Percentiles rank a stretch among this genome's conserved stretches.
Conservation (phyloP, 1,140 invertebrate species). For the Harpegnathos saltator region DNA sequence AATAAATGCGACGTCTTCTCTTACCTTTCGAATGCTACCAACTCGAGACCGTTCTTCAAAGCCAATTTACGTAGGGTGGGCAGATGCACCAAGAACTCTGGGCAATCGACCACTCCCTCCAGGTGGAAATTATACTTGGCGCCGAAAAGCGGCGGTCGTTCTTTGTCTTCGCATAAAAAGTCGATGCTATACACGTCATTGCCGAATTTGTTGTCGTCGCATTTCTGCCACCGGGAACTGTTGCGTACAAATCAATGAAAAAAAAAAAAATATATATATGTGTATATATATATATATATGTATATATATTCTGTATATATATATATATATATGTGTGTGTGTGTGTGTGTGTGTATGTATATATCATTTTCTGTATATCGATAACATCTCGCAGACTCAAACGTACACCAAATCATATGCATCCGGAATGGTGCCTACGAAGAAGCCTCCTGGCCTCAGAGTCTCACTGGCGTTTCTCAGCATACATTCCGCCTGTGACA, state of each 20-base stretch:
- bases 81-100: constrained; percentile 99
- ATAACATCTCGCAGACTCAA: constrained; percentile 12
- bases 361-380: background rate
- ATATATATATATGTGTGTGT: background rate
- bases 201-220: constrained; percentile 90
- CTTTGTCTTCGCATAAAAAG: constrained; percentile 90
- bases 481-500: constrained; percentile 96
- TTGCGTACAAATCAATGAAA: constrained; percentile 16
- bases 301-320: too few relatives aligned
- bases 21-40: constrained; percentile 82
- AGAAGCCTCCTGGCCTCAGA: constrained; percentile 95
- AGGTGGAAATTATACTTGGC: constrained; percentile 98
- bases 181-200: constrained; percentile 95
- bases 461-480: constrained; percentile 96
- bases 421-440: constrained; percentile 98
- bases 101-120: constrained; percentile 98
- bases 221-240: constrained; percentile 88
- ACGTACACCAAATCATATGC: constrained; percentile 95
- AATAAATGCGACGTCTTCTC: too few relatives aligned
- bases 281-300: background rate
- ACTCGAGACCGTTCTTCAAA: constrained; percentile 92
- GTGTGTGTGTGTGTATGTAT: background rate
- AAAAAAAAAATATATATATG: background rate
- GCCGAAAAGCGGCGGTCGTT: constrained; percentile 95
- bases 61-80: constrained; percentile 94